Evolutionary conservation across 1,140 invertebrate species (phyloP), one percentile per base, ranked within the genome.

Genomic region (Tetramorium simillimum): DNA sequence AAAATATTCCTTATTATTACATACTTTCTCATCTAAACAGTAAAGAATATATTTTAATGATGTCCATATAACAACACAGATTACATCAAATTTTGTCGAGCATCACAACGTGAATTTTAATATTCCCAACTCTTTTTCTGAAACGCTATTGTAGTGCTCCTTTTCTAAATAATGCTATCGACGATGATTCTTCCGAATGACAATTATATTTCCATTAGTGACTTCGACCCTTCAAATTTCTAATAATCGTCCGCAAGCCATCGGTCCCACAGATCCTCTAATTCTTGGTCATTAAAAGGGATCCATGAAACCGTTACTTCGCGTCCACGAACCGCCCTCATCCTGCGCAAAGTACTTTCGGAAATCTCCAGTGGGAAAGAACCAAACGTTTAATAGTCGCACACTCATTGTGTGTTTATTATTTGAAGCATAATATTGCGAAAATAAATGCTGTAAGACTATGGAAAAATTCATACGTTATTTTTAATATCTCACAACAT

Each of bases 151-250:
- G 40, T 84, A 60, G 33, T 24, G 53, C 37, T 78, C 6, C 37
- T 28, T 67, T 78, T 78, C 56, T 33, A 63, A 53, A 51, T 24
- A 12, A n/a, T 65, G 43, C 40, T 16, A 85, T 75, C 40, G 75
- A 49, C 67, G 53, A 70, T 53, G 63, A 88, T 77, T 40, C 86
- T 86, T 49, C 80, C 76, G 77, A 90, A 86, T 89, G 90, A 92
- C 92, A 91, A 93, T 93, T 93, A 93, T 93, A 93, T 93, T 90
- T 93, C 91, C 92, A 93, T 93, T 93, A 90, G 91, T 63, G 89
- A 88, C 63, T 86, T 77, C 81, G 89, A 88, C 84, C 91, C 91
- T 89, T 92, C 88, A 88, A 90, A 89, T 90, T 92, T 89, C 88
- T 88, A 91, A 92, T 92, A 92, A 92, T 91, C 91, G 88, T 86